phyloP scores from a whole-genome alignment of 2,797 vertebrate genomes.

The Spheniscus humboldti region DNA sequence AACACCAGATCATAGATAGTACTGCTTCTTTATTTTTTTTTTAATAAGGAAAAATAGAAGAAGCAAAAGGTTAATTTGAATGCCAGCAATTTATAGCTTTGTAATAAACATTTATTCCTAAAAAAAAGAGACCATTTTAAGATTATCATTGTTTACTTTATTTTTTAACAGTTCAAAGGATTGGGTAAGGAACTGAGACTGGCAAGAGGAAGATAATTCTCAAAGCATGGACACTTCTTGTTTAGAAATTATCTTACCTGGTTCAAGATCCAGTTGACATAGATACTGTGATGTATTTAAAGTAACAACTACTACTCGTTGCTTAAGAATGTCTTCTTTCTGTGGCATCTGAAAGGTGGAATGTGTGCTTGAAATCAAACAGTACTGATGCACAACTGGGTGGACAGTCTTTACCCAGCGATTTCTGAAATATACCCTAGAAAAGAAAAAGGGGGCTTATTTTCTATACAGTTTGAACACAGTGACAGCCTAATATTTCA shows the following conservation, averaged over 20 bases:
- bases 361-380: conserved; percentile 95
- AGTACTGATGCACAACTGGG: conserved; percentile 98
- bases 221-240: neutral
- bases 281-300: conserved; percentile 99
- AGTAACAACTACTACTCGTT: conserved; percentile 95
- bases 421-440: conserved; percentile 98
- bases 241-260: conserved; percentile 77
- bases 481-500: neutral
- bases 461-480: conserved; percentile 3
- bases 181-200: neutral
- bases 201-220: neutral
- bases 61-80: conserved; percentile 8
- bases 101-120: neutral
- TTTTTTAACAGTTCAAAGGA: neutral
- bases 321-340: conserved; percentile 93
- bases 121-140: neutral
- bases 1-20: neutral
- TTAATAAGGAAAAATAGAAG: neutral
- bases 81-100: neutral
- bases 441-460: conserved; percentile 44
- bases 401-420: conserved; percentile 99
- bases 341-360: conserved; percentile 98
- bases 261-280: conserved; percentile 96
- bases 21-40: neutral
- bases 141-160: neutral